Base-by-base conservation (phyloP, 2,113 vertebrate species). In the Mus pahari region DNA sequence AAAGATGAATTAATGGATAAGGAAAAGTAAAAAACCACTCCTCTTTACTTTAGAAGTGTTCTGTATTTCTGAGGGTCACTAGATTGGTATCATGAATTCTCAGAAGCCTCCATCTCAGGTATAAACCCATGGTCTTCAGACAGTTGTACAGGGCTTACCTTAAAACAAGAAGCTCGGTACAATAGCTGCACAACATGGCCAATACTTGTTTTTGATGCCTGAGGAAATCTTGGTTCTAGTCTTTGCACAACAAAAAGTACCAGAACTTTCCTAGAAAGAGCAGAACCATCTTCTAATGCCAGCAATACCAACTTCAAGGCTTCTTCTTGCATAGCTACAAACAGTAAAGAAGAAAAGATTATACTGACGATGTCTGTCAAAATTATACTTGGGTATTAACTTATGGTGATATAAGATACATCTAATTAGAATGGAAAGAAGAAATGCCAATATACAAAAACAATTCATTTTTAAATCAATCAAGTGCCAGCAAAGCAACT, bases 231-330 rank as follows among this genome's bases (percentile, higher is more conserved):
- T 86, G 99, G 99, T 98, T 99, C 99, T 81, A 99, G 98, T 97
- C 99, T 99, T 98, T 99, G 99, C 92, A 99, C 99, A 78, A 99
- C 99, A 97, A 99, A 99, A 98, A 99, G 98, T 97, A 99, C 99
- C 98, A 99, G 97, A 98, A 99, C 99, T 98, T 99, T 99, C 98
- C 99, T 98, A 91, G 99, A 99, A 89, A 99, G 99, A 48, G 99
- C 99, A 53, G 99, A 99, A 96, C 99, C 99, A 62, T 99, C 99
- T 98, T 99, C 99, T 97, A 99, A 98, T 84, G 99, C 99, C 97
- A 99, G 98, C 89, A 99, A 98, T 8, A 99, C 99, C 77, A 99
- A 98, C 97, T 99, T 99, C 97, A 99, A 98, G 70, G 99, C 99
- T 53, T 99, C 99, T 97, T 99, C 99, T 98, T 99, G 99, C 99